These are phyloP conservation scores for Pararge aegeria DNA, from an alignment of 1,140 invertebrate species.

Conservation along the genomic window DNA sequence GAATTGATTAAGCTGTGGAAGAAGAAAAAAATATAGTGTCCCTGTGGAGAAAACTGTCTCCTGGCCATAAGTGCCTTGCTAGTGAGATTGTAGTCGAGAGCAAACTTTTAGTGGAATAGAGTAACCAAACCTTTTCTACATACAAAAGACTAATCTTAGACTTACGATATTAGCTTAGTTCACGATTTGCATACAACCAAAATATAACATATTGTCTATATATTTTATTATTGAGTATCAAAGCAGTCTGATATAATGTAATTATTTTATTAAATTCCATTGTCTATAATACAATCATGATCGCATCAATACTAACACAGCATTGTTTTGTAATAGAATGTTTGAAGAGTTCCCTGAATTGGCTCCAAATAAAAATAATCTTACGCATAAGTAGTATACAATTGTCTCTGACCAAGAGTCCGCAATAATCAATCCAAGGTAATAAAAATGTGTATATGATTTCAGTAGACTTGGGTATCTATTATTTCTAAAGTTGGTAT, in stretches of 20 bases:
- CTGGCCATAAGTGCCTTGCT: too few relatives aligned
- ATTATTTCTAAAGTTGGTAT: not conserved
- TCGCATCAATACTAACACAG: slow-evolving; percentile 48
- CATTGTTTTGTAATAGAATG: slow-evolving; percentile 72
- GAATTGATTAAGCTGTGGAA: too few relatives aligned
- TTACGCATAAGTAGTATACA: slow-evolving; percentile 49
- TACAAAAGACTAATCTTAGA: too few relatives aligned
- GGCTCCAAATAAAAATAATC: slow-evolving; percentile 66
- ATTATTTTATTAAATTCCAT: slow-evolving; percentile 3
- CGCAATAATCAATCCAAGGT: not conserved
- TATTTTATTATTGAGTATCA: too few relatives aligned
- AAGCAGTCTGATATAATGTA: not conserved
- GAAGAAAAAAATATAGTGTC: too few relatives aligned
- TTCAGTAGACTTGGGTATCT: not conserved
- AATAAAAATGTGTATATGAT: not conserved
- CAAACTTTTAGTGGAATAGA: too few relatives aligned
- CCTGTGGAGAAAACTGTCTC: too few relatives aligned
- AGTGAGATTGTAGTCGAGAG: too few relatives aligned
- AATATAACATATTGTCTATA: too few relatives aligned
- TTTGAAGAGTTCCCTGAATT: slow-evolving; percentile 74
- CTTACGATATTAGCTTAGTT: too few relatives aligned
- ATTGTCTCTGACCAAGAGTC: not conserved
- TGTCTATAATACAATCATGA: not conserved
- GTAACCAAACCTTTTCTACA: too few relatives aligned
- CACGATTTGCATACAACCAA: too few relatives aligned